A percentile compares a stretch with the other conserved stretches of the same genome.
phyloP scores from a whole-genome alignment of 2,888 invertebrate species.

The Eutolmus rufibarbis region DNA sequence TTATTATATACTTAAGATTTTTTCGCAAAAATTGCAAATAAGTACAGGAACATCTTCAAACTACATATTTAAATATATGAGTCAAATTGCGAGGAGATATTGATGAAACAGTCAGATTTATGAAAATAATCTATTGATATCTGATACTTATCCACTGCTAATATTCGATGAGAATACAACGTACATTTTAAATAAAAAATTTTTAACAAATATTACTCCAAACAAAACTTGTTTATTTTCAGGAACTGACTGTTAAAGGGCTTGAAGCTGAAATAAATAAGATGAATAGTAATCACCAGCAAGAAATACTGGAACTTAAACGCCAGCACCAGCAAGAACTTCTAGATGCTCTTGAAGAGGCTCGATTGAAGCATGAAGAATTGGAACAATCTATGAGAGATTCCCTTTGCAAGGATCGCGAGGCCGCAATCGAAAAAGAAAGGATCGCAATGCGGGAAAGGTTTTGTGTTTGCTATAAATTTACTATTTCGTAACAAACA shows the following conservation, averaged over 20 bases:
- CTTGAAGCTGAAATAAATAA: slow-evolving; percentile 83
- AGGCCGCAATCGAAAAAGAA: slow-evolving; percentile 69
- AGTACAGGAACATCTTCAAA: no score
- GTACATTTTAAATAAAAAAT: no score
- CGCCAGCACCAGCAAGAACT: slow-evolving; percentile 71
- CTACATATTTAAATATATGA: no score
- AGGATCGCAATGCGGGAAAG: slow-evolving; percentile 68
- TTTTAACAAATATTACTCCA: no score
- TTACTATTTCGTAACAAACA: background rate
- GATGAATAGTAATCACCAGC: slow-evolving; percentile 77
- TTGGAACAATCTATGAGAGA: slow-evolving; percentile 69
- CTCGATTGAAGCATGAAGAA: slow-evolving; percentile 69
- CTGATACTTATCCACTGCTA: no score
- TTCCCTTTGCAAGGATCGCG: slow-evolving; percentile 70
- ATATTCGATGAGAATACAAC: no score
- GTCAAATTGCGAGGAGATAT: no score
- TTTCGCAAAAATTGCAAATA: no score
- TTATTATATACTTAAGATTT: no score
- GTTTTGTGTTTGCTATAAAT: slow-evolving; percentile 52
- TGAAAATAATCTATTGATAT: no score
- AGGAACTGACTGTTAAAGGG: slow-evolving; percentile 86
- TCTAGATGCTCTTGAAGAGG: slow-evolving; percentile 74
- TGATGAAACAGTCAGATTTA: no score
- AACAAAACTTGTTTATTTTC: no score
- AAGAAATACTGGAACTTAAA: slow-evolving; percentile 67